Evolutionary conservation across 92 coral and sea anemone species (phyloP).

Genomic region (Meandrina meandrites): DNA sequence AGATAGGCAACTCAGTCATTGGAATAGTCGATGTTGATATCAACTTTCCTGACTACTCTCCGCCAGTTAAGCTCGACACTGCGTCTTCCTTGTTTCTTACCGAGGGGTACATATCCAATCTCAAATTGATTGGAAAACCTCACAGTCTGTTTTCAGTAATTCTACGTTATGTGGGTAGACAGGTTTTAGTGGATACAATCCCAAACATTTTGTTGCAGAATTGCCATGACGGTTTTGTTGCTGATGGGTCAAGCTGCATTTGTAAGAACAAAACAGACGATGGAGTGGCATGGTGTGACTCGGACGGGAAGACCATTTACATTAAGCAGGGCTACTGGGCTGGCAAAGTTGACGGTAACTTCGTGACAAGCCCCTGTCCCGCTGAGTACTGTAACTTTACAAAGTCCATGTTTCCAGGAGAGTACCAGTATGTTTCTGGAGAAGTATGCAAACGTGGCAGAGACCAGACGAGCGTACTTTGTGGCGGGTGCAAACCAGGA

Average conservation of each 20-base stretch:
- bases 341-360: slow-evolving; percentile 53
- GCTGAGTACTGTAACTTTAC: slow-evolving; percentile 61
- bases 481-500: slow-evolving; percentile 77
- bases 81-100: slow-evolving; percentile 74
- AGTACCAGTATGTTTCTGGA: not conserved
- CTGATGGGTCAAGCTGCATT: slow-evolving; percentile 32
- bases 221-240: slow-evolving; percentile 72
- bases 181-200: slow-evolving; percentile 43
- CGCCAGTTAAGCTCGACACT: slow-evolving; percentile 47
- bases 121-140: slow-evolving; percentile 57
- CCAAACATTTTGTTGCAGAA: slow-evolving; percentile 45
- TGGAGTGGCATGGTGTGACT: not conserved
- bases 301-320: slow-evolving; percentile 3
- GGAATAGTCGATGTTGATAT: slow-evolving; percentile 77
- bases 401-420: slow-evolving; percentile 28
- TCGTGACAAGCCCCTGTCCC: slow-evolving; percentile 80
- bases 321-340: slow-evolving; percentile 92
- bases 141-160: slow-evolving; percentile 49
- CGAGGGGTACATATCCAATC: slow-evolving; percentile 34
- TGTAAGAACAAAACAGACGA: slow-evolving; percentile 39
- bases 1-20: slow-evolving; percentile 68
- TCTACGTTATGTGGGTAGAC: slow-evolving; percentile 68
- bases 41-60: not conserved
- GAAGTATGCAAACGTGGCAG: slow-evolving; percentile 55
- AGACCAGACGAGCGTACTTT: slow-evolving; percentile 62